Conservation (phyloP, 1,140 invertebrate species). For the Dinoponera quadriceps region DNA sequence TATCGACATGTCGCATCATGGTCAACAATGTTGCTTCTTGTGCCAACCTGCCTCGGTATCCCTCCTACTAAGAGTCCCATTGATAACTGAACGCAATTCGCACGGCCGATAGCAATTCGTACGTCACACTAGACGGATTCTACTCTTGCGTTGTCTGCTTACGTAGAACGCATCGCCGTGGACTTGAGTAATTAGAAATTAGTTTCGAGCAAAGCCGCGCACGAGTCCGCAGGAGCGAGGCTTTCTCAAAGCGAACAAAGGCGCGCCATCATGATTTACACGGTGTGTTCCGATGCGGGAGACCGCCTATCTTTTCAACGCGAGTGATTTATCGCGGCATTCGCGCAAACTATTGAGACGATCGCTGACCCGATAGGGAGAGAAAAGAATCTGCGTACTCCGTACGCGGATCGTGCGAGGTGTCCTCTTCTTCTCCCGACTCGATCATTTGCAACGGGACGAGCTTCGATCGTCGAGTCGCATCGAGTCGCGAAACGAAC, state of each 20-base stretch:
- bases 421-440: not conserved
- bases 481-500: not conserved
- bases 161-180: too few relatives aligned
- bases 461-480: not conserved
- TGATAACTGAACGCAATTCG: too few relatives aligned
- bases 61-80: too few relatives aligned
- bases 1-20: too few relatives aligned
- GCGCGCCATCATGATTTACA: constrained; percentile 1
- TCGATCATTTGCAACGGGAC: not conserved
- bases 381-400: not conserved
- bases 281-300: not conserved
- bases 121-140: too few relatives aligned
- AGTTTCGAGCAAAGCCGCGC: too few relatives aligned
- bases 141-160: too few relatives aligned
- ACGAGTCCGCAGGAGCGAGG: too few relatives aligned
- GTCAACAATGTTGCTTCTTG: too few relatives aligned
- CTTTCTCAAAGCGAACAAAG: not conserved
- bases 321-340: constrained; percentile 9
- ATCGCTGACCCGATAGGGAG: not conserved
- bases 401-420: not conserved
- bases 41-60: too few relatives aligned
- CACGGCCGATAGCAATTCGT: too few relatives aligned
- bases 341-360: constrained; percentile 7
- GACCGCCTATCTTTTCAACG: not conserved
- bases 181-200: too few relatives aligned